These are phyloP conservation scores for Globicephala melas DNA, from an alignment of 2,113 vertebrate genomes.

Conservation along the genomic window DNA sequence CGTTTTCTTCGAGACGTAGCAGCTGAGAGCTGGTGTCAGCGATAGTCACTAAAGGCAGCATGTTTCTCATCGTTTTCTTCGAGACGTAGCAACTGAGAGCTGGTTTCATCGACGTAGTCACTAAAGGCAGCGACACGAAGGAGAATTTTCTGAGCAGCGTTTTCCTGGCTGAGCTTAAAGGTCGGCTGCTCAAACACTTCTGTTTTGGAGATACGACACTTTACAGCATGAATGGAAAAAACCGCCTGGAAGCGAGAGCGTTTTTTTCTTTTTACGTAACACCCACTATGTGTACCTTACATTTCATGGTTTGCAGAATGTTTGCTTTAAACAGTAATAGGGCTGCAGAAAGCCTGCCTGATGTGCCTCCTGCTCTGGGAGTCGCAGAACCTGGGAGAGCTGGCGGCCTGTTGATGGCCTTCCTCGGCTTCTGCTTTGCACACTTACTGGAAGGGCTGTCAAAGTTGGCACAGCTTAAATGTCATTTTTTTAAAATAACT, in stretches of 20 bases:
- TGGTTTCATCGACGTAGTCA: slow-evolving; percentile 61
- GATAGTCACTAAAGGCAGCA: slow-evolving; percentile 67
- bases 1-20: slow-evolving; percentile 48
- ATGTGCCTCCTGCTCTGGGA: not conserved
- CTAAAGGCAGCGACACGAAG: slow-evolving; percentile 64
- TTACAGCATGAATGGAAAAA: slow-evolving; percentile 74
- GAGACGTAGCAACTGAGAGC: slow-evolving; percentile 46
- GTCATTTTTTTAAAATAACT: slow-evolving; percentile 77
- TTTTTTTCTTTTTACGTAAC: not conserved
- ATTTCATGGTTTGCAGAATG: slow-evolving; percentile 43
- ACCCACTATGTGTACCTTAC: not conserved
- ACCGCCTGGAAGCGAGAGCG: slow-evolving; percentile 45
- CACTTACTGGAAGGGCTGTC: slow-evolving; percentile 62
- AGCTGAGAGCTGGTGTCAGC: slow-evolving; percentile 57
- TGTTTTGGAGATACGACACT: slow-evolving; percentile 73
- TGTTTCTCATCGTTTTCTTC: not conserved
- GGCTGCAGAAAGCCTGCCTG: not conserved
- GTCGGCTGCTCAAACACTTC: slow-evolving; percentile 68
- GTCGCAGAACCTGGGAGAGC: slow-evolving; percentile 15
- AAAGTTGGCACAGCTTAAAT: slow-evolving; percentile 77
- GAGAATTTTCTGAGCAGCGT: slow-evolving; percentile 68
- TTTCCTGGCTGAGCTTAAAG: slow-evolving; percentile 71
- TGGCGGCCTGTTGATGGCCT: not conserved
- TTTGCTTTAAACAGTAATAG: slow-evolving; percentile 24
- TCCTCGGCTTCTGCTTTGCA: slow-evolving; percentile 18